Evolutionary conservation across 1,140 invertebrate genomes (phyloP), one percentile per base, ranked within the genome.

Genomic region (Calephelis virginiensis): DNA sequence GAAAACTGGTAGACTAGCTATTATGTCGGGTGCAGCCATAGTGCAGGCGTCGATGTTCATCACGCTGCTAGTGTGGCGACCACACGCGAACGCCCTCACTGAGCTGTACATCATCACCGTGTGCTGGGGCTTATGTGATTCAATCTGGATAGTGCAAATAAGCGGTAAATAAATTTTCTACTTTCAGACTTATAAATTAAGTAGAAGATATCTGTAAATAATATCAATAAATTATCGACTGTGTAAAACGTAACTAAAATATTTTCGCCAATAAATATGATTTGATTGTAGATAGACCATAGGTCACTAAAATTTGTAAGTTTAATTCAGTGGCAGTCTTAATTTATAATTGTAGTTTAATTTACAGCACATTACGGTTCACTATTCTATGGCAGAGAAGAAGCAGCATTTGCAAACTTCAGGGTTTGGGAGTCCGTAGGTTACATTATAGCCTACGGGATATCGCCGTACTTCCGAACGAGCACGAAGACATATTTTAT

Each of bases 401-500:
- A 98, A 83, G 96, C 97, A 3, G 97, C 97, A 0, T 98, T 98
- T 86, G 96, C 97, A 47, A 98, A 98, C 83, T 98, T 98, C 86
- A 93, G 97, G 7, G 91, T 99, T 12, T 97, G 97, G 95, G 97
- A 98, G 83, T 96, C 96, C n/a, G 93, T 97, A 5, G 98, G 97
- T 37, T 97, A 97, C 68, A 96, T 98, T 38, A 94, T 98, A 64
- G 96, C 96, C 8, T 98, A 97, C 78, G 92, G 94, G 14, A 94
- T 95, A 53, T 96, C 94, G 47, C 95, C 96, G 5, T 95, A 95
- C 77, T 82, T 97, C n/a, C 95, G 96, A 72, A 96, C 96, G 0
- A 92, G 94, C 47, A 89, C 93, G 8, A 98, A 98, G 82, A 88
- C 98, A 0, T 95, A 96, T 75, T 90, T 97, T 8, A 83, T 98